A percentile compares a stretch with the other conserved stretches of the same genome.
Conservation (phyloP, 2,797 vertebrate genomes). For the Octomys mimax region DNA sequence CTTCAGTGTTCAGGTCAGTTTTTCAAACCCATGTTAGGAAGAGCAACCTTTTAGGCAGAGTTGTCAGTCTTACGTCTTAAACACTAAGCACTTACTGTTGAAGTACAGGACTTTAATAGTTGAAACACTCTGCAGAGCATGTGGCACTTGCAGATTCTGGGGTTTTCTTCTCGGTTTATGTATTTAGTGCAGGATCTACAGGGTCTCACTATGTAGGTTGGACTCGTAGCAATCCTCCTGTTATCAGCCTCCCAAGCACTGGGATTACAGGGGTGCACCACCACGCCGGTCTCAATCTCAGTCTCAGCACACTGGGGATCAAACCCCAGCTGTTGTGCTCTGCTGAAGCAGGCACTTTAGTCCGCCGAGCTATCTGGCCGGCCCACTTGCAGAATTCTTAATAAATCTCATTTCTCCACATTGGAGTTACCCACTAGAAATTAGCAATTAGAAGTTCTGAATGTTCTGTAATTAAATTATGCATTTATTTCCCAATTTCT, state of each 20-base stretch:
- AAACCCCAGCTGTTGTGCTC: too few species aligned
- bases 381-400: not conserved
- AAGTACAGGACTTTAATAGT: not conserved
- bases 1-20: not conserved
- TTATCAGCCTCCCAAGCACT: too few species aligned
- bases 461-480: not conserved
- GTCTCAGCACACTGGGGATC: too few species aligned
- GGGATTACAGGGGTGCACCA: too few species aligned
- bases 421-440: not conserved
- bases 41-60: not conserved
- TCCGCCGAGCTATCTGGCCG: too few species aligned
- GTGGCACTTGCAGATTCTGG: not conserved
- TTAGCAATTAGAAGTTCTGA: not conserved
- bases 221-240: too few species aligned
- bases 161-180: too few species aligned
- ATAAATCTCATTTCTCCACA: not conserved
- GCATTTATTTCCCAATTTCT: not conserved
- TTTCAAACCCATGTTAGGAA: not conserved
- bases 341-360: too few species aligned
- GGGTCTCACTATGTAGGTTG: too few species aligned
- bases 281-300: too few species aligned
- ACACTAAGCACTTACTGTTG: not conserved
- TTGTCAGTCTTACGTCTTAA: not conserved
- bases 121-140: not conserved
- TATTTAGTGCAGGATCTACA: too few species aligned